A percentile compares a stretch with the other conserved stretches of the same genome.
phyloP scores from a whole-genome alignment of 2,797 vertebrate species.

The Vireo griseus region DNA sequence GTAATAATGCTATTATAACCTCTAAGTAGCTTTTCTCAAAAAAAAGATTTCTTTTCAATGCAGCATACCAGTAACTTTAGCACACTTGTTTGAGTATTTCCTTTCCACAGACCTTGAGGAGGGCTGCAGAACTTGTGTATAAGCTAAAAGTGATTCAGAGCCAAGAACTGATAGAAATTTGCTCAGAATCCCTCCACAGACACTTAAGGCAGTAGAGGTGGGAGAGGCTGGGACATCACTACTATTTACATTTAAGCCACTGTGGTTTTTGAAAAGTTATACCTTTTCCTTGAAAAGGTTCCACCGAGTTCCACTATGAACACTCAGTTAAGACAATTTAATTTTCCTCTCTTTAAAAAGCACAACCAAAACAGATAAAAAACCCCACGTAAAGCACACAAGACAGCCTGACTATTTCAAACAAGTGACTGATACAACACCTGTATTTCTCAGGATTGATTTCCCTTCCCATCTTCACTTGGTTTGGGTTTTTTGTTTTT shows the following conservation, averaged over 20 bases:
- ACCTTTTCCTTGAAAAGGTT: neutral
- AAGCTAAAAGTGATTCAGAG: neutral
- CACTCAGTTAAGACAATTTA: neutral
- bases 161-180: neutral
- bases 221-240: neutral
- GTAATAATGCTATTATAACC: neutral
- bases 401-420: neutral
- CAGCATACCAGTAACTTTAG: neutral
- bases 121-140: neutral
- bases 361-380: neutral
- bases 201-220: neutral
- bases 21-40: neutral
- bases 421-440: neutral
- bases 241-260: neutral
- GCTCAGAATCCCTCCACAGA: neutral
- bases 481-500: neutral
- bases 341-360: neutral
- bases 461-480: neutral
- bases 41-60: neutral
- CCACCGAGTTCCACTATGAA: neutral
- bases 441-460: neutral
- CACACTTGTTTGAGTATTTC: neutral
- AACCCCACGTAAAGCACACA: accelerated
- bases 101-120: neutral
- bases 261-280: neutral